Conservation (phyloP, 2,113 vertebrate species). For the Charadrius vociferus region DNA sequence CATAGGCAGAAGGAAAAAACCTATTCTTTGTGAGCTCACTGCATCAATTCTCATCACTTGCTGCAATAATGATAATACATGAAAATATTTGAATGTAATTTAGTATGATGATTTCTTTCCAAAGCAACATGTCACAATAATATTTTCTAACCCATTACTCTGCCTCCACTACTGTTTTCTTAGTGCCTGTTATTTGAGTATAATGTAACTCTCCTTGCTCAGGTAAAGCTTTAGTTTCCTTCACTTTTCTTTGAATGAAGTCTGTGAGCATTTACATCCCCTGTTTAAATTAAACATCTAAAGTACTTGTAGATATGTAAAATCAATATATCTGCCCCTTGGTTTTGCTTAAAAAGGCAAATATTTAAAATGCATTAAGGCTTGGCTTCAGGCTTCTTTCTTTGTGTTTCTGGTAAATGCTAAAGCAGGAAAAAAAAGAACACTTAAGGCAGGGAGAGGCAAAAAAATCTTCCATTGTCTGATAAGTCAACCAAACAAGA, state of each 20-base stretch:
- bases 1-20: not conserved
- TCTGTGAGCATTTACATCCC: not conserved
- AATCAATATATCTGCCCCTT: constrained; percentile 27
- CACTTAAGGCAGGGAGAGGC: constrained; percentile 12
- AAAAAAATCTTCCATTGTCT: constrained; percentile 46
- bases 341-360: constrained; percentile 53
- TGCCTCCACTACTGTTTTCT: not conserved
- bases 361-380: constrained; percentile 57
- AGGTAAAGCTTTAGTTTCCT: not conserved
- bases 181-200: not conserved
- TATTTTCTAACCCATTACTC: not conserved
- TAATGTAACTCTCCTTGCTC: not conserved
- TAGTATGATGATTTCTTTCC: not conserved
- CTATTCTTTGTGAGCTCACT: not conserved
- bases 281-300: constrained; percentile 23
- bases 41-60: not conserved
- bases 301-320: constrained; percentile 13
- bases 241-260: not conserved
- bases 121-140: not conserved
- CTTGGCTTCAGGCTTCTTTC: constrained; percentile 38
- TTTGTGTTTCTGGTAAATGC: constrained; percentile 43
- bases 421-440: constrained; percentile 10
- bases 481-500: constrained; percentile 42
- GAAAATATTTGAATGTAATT: not conserved
- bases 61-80: not conserved